A percentile compares a stretch with the other conserved stretches of the same genome.
Conservation (phyloP, 2,113 vertebrate genomes). For the Elephantulus edwardii region DNA sequence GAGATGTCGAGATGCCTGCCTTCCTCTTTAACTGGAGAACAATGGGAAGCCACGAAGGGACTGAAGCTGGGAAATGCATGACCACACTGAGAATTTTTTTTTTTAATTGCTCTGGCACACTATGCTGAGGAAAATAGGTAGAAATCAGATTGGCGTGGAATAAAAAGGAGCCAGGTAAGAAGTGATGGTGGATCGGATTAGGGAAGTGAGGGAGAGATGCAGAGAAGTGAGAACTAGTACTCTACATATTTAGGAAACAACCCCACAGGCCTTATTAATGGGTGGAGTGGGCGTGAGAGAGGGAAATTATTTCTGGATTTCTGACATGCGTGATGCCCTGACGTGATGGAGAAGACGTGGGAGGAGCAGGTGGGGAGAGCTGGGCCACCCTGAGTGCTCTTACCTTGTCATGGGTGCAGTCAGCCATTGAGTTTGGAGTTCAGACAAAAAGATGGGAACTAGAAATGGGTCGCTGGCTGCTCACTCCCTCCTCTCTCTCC, state of each 20-base stretch:
- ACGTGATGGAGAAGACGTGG: background rate
- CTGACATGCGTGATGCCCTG: background rate
- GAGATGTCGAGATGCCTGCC: too few relatives aligned
- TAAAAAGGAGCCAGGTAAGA: background rate
- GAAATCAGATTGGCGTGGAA: background rate
- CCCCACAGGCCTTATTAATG: background rate
- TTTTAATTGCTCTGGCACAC: background rate
- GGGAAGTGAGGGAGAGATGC: background rate
- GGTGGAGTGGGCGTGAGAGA: too few relatives aligned
- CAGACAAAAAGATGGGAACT: background rate
- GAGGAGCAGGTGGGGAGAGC: rapidly evolving
- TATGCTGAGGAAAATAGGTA: background rate
- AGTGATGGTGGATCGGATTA: background rate
- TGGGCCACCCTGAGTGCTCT: background rate
- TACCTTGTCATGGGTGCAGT: background rate
- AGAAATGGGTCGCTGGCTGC: background rate
- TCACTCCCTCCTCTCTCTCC: background rate
- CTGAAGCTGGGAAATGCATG: too few relatives aligned
- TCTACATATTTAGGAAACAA: background rate
- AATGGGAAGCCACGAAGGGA: background rate
- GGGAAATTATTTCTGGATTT: background rate
- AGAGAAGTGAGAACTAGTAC: background rate
- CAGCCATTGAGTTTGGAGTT: background rate
- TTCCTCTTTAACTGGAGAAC: background rate
- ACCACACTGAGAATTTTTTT: background rate